Base-by-base conservation (phyloP, 2,113 vertebrate genomes). In the Rana temporaria region DNA sequence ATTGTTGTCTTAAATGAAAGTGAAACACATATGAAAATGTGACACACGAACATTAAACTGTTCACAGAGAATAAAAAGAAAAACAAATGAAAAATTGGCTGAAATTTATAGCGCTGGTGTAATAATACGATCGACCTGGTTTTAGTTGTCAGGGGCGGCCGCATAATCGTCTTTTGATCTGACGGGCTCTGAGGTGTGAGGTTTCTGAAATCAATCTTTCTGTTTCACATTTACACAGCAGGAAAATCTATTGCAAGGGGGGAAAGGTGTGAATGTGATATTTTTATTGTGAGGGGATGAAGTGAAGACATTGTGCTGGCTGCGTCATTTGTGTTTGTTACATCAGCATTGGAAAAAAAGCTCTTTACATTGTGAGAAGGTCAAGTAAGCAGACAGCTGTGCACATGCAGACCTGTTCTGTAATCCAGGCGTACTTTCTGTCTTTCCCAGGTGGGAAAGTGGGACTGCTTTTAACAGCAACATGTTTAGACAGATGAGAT, bases 181-280 rank as follows among this genome's bases (percentile, higher is more conserved):
- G 53, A 63, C 56, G 60, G 15, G 34, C 18, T 57, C 38, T 32
- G 56, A 63, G 57, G 20, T 69, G 34, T 72, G 79, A 81, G 78
- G 57, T 72, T 52, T 64, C 20, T 52, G 79, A 81, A 59, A 81
- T 81, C 55, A 81, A 20, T 81, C 3, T 62, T 81, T 81, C 67
- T 81, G 67, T 81, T 81, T 81, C 79, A 72, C 32, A 71, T 71
- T 81, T 71, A 69, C 79, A 81, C 67, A 72, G 30, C 11, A 42
- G 56, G 19, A 67, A 66, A 55, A 67, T 65, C 7, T 22, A 42
- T 42, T 24, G 20, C 34, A 15, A n/a, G 72, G 56, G 30, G 71
- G 56, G 12, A 17, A 22, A 60, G 34, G 55, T 75, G 30, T 57
- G 60, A 60, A 34, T 75, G 72, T 62, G 38, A 75, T 75, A 57